A percentile compares a stretch with the other conserved stretches of the same genome.
Conservation (phyloP, 1,140 invertebrate genomes). For the Diorhabda carinulata region DNA sequence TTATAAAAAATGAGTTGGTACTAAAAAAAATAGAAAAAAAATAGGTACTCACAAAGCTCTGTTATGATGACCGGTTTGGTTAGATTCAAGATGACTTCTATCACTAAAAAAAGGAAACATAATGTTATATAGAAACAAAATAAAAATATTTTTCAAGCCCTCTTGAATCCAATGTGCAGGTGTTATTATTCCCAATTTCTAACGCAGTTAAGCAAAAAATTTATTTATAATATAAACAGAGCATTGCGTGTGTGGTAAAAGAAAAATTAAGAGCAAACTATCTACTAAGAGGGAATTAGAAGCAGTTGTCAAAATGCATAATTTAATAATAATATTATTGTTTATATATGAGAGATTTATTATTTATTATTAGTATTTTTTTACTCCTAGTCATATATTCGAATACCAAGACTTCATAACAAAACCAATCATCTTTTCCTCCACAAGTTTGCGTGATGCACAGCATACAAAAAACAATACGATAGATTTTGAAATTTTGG, state of each 20-base stretch:
- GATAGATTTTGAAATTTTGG: no score
- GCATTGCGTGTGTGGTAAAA: neutral
- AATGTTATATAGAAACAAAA: slow-evolving; percentile 13
- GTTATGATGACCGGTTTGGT: slow-evolving; percentile 19
- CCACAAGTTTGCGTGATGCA: no score
- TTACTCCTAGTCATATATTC: no score
- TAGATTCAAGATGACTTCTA: slow-evolving; percentile 17
- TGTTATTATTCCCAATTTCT: neutral
- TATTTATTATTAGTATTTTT: no score
- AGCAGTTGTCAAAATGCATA: no score
- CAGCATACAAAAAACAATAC: no score
- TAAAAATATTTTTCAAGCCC: slow-evolving; percentile 4
- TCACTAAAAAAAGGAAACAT: slow-evolving; percentile 18
- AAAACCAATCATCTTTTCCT: no score
- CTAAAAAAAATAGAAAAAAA: slow-evolving; percentile 5
- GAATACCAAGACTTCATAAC: no score
- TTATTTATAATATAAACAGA: neutral
- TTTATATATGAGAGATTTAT: no score
- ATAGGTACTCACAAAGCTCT: slow-evolving; percentile 19
- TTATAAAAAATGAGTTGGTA: neutral
- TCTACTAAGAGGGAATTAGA: no score
- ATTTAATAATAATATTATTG: no score
- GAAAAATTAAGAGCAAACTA: no score
- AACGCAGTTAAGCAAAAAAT: neutral
- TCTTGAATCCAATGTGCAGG: slow-evolving; percentile 16